Evolutionary conservation across 2,888 invertebrate genomes (phyloP), one percentile per base, ranked within the genome.

Genomic region (Nebria brevicollis): DNA sequence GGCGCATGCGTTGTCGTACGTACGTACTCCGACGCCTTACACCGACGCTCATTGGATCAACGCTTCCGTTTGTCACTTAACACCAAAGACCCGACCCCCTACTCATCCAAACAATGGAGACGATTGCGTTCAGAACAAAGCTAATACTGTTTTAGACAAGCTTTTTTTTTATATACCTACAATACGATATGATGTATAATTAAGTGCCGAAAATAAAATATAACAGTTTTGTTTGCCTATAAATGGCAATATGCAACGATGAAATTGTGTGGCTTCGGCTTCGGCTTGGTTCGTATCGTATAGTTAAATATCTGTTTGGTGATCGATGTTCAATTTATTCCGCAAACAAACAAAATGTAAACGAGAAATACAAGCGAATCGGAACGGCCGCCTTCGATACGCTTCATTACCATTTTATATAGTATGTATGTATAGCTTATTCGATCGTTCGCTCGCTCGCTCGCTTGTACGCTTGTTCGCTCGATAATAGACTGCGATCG

Each of bases 51-150:
- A 54, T 54, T 54, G 54, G 54, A 54, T 54, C 54, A 13, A 54
- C 54, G 54, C 70, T 70, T 70, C 25, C 25, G 70, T 70, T 70
- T 70, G 11, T 68, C 68, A 26, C 26, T 70, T 34, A 70, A 11
- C 20, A 70, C 25, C 25, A 68, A 6, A 25, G 15, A 68, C 68
- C 25, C 68, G 15, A 8, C 15, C 68, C 68, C 15, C 7, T n/a
- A 68, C 68, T 11, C 68, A 68, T 13, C 6, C 68, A 68, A 25
- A 70, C 20, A 15, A 34, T 34, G 34, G 34, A 34, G 34, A 34
- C 2, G 34, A 34, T 4, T 20, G 20, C 20, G 20, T 20, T 20
- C 34, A 34, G 5, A 34, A 34, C 34, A 34, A 34, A 34, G 34
- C 34, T 34, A 34, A 34, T 34, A 34, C 4, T 34, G 4, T 34